Evolutionary conservation across 2,888 invertebrate species (phyloP).

Genomic region (Pardosa pseudoannulata): DNA sequence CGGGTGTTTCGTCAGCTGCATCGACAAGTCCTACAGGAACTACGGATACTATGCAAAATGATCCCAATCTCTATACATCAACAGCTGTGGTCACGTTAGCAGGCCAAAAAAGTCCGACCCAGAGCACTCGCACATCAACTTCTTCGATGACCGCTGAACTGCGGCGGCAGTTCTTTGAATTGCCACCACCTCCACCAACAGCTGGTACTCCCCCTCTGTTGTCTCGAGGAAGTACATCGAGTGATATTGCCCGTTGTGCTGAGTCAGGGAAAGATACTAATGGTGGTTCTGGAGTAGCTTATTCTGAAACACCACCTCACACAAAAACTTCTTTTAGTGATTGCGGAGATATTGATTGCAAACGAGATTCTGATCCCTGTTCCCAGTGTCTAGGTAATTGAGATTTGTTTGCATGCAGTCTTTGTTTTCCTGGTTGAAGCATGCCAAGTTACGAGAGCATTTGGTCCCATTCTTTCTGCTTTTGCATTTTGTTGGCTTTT

Average conservation of each 20-base stretch:
- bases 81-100: constrained; percentile 59
- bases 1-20: constrained; percentile 63
- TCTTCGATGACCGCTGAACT: constrained; percentile 62
- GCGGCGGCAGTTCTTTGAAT: constrained; percentile 67
- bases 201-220: constrained; percentile 22
- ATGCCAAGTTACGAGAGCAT: not conserved
- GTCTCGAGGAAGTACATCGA: not conserved
- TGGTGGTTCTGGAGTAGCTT: not conserved
- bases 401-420: not conserved
- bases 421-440: not conserved
- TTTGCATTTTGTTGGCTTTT: not conserved
- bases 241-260: not conserved
- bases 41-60: constrained; percentile 35
- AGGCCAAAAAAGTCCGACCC: constrained; percentile 51
- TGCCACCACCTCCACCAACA: constrained; percentile 32
- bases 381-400: constrained; percentile 14
- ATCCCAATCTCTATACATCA: constrained; percentile 59
- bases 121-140: constrained; percentile 34
- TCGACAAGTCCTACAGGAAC: constrained; percentile 61
- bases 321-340: not conserved
- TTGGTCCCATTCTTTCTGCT: not conserved
- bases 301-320: not conserved
- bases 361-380: constrained; percentile 21
- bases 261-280: constrained; percentile 23
- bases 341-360: constrained; percentile 7